phyloP scores from a whole-genome alignment of 2,888 invertebrate species.

The Dryocosmus kuriphilus region DNA sequence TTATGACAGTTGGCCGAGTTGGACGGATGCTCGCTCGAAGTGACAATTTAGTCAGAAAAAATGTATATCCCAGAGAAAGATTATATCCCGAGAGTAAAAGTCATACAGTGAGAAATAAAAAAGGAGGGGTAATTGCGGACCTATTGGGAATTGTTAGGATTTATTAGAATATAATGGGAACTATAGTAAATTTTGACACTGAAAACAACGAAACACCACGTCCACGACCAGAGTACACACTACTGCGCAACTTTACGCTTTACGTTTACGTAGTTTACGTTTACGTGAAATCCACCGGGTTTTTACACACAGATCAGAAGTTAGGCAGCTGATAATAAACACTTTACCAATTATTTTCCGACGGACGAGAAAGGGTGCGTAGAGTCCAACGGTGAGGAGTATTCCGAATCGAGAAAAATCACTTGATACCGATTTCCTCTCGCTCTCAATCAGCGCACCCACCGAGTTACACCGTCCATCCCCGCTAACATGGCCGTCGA shows the following conservation, averaged over 20 bases:
- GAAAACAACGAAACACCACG: not conserved
- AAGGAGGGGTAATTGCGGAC: not conserved
- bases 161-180: not conserved
- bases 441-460: conserved; percentile 29
- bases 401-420: conserved; percentile 13
- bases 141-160: not conserved
- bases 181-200: conserved; percentile 1
- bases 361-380: not conserved
- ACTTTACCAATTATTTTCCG: conserved; percentile 32
- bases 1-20: conserved; percentile 37
- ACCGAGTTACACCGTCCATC: not conserved
- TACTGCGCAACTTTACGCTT: conserved; percentile 31
- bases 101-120: not conserved
- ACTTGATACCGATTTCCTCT: conserved; percentile 4
- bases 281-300: not conserved
- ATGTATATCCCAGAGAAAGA: not conserved
- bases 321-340: not conserved
- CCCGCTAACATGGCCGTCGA: conserved; percentile 28
- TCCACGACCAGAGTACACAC: conserved; percentile 2
- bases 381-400: not conserved
- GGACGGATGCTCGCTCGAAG: conserved; percentile 12
- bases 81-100: not conserved
- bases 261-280: not conserved
- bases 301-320: not conserved
- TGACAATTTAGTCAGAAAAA: not conserved